Conservation (phyloP, 2,113 vertebrate species). For the Amblyornis subalaris region DNA sequence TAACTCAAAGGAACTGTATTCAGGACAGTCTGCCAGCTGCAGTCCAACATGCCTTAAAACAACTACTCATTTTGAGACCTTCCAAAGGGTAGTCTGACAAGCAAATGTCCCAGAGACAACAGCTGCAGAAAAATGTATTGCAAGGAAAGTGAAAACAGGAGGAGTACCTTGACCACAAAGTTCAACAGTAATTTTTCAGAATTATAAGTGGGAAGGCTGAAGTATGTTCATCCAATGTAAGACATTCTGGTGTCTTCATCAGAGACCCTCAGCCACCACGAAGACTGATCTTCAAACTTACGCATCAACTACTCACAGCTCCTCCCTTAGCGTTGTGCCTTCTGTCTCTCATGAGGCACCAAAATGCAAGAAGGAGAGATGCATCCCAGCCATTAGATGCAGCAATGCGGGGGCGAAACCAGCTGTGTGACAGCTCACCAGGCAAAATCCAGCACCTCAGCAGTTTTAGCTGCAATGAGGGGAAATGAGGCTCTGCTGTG, state of each 20-base stretch:
- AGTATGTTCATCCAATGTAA: accelerated
- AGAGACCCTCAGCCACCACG: not conserved
- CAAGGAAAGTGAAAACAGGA: not conserved
- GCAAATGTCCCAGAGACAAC: not conserved
- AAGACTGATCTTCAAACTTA: not conserved
- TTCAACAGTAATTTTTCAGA: not conserved
- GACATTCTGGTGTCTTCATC: not conserved
- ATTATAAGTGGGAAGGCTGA: not conserved
- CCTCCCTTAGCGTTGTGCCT: not conserved
- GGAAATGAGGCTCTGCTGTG: accelerated
- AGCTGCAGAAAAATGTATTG: not conserved
- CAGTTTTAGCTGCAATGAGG: not conserved
- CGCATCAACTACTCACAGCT: not conserved
- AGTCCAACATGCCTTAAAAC: not conserved
- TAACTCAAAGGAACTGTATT: accelerated
- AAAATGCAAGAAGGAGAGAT: accelerated
- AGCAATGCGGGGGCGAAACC: not conserved
- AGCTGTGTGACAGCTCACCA: not conserved
- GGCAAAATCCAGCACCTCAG: not conserved
- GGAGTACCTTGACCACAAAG: not conserved
- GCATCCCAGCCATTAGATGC: not conserved
- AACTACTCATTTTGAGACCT: not conserved
- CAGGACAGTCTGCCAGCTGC: not conserved
- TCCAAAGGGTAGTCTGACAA: not conserved
- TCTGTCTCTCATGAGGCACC: accelerated